phyloP scores from a whole-genome alignment of 2,888 invertebrate genomes.

The Callinectes sapidus region DNA sequence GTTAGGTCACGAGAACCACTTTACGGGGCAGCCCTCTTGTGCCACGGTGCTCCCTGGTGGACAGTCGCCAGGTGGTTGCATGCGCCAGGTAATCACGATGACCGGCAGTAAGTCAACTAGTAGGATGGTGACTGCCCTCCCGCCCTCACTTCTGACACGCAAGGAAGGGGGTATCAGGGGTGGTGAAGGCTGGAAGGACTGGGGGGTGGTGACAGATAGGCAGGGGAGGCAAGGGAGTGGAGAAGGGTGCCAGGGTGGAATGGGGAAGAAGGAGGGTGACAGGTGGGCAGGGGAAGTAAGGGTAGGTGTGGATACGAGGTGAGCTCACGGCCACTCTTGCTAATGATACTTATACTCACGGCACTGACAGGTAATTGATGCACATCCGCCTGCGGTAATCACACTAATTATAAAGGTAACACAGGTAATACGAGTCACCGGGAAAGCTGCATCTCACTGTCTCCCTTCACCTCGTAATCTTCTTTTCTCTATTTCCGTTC shows the following conservation, averaged over 20 bases:
- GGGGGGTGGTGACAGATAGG: no score
- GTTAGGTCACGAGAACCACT: neutral
- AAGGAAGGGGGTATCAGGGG: neutral
- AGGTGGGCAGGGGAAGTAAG: neutral
- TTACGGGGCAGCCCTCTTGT: neutral
- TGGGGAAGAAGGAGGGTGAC: neutral
- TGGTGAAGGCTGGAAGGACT: neutral
- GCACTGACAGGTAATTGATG: neutral
- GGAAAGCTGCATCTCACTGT: neutral
- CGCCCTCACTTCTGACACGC: neutral
- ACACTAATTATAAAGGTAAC: neutral
- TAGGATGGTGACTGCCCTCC: neutral
- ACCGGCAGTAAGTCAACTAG: neutral
- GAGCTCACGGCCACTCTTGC: neutral
- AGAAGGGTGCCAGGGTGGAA: neutral
- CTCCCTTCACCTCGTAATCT: neutral
- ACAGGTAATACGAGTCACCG: neutral
- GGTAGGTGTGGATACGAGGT: neutral
- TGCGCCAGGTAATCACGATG: neutral
- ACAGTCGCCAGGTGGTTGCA: neutral
- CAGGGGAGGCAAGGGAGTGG: no score
- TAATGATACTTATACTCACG: slow-evolving; percentile 14
- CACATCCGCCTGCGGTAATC: neutral
- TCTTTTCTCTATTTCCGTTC: neutral
- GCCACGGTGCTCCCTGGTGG: neutral